Evolutionary conservation across 2,113 vertebrate species (phyloP).

Genomic region (Bos javanicus): DNA sequence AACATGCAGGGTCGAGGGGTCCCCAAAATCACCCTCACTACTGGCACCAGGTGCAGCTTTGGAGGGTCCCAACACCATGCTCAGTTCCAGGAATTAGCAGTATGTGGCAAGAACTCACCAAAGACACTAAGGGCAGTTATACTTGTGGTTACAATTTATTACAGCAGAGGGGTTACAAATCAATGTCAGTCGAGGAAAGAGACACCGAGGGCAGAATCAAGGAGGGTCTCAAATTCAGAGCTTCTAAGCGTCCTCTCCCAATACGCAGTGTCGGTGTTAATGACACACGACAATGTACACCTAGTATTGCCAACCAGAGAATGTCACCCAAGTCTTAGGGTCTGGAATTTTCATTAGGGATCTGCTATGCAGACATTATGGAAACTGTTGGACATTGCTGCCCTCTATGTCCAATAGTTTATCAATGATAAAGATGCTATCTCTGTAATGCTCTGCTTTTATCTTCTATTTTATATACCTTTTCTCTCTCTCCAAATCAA

Average conservation of each 20-base stretch:
- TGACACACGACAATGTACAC: not conserved
- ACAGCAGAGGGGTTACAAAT: not conserved
- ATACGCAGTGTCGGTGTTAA: not conserved
- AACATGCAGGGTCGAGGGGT: not conserved
- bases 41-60: not conserved
- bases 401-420: not conserved
- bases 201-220: not conserved
- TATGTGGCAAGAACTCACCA: not conserved
- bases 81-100: not conserved
- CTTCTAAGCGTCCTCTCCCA: not conserved
- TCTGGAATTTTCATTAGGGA: not conserved
- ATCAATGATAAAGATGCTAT: not conserved
- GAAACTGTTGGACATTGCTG: not conserved
- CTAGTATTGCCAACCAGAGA: not conserved
- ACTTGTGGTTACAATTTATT: not conserved
- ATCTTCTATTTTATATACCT: not conserved
- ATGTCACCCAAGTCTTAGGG: not conserved
- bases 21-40: not conserved
- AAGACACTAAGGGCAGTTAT: not conserved
- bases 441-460: not conserved
- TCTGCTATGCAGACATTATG: not conserved
- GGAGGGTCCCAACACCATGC: not conserved
- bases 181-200: not conserved
- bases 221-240: not conserved
- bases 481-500: not conserved